Conservation (phyloP, 2,797 vertebrate genomes). For the Myotis myotis region DNA sequence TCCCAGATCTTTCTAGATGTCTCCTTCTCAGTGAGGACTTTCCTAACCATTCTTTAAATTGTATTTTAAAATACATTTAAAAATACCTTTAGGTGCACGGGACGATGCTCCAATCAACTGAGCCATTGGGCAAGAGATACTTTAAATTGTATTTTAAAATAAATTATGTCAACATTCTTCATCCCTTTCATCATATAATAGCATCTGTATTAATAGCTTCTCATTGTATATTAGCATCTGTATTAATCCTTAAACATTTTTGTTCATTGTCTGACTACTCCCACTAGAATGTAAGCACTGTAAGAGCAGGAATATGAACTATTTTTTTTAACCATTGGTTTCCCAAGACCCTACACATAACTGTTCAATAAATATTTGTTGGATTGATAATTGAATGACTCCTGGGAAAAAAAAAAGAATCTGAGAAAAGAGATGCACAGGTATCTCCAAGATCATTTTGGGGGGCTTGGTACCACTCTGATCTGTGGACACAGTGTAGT, state of each 20-base stretch:
- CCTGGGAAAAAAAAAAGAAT: neutral
- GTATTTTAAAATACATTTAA: neutral
- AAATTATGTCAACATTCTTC: neutral
- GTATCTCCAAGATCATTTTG: neutral
- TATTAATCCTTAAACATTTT: neutral
- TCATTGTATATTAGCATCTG: neutral
- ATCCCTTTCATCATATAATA: neutral
- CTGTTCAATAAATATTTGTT: neutral
- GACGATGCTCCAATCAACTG: neutral
- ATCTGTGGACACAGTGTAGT: neutral
- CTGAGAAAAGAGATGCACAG: neutral
- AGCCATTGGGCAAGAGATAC: neutral
- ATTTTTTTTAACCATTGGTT: neutral
- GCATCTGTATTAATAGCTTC: neutral
- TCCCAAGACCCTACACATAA: neutral
- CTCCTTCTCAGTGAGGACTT: neutral
- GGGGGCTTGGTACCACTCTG: neutral
- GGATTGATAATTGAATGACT: neutral
- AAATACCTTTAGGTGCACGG: neutral
- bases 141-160: neutral
- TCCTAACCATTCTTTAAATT: neutral
- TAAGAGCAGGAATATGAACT: neutral
- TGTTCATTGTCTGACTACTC: neutral
- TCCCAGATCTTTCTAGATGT: neutral
- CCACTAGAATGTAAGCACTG: neutral